A percentile compares a stretch with the other conserved stretches of the same genome.
Conservation (phyloP, 1,140 invertebrate genomes). For the Antheraea mylitta region DNA sequence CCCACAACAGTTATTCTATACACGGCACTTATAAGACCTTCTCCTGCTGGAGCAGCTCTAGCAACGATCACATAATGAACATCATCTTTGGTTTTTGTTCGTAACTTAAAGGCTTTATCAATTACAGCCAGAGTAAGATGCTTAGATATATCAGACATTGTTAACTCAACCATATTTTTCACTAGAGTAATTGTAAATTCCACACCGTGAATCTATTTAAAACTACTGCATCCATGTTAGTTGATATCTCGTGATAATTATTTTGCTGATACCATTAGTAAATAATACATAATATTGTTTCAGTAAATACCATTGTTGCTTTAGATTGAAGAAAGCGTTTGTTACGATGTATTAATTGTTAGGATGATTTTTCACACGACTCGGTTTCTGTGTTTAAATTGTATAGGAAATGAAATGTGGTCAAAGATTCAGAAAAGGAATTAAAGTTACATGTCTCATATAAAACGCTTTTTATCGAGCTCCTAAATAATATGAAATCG, state of each 20-base stretch:
- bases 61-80: slow-evolving; percentile 29
- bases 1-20: slow-evolving; percentile 36
- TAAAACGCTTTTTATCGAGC: no score
- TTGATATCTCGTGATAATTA: not conserved
- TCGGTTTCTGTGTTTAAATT: no score
- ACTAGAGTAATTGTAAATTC: not conserved
- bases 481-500: no score
- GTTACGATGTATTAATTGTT: not conserved
- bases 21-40: slow-evolving; percentile 40
- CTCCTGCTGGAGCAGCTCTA: slow-evolving; percentile 37
- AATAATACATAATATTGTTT: not conserved
- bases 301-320: not conserved
- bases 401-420: no score
- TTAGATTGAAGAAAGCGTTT: not conserved
- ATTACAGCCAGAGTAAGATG: slow-evolving; percentile 33
- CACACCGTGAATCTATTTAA: slow-evolving; percentile 4
- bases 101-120: slow-evolving; percentile 32
- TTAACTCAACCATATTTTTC: slow-evolving; percentile 32
- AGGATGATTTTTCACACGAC: not conserved
- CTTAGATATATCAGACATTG: slow-evolving; percentile 35
- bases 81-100: slow-evolving; percentile 29
- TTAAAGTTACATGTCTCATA: no score
- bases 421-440: no score
- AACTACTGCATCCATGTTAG: not conserved
- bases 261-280: not conserved